Evolutionary conservation across 2,113 vertebrate genomes (phyloP).

Genomic region (Bos javanicus): DNA sequence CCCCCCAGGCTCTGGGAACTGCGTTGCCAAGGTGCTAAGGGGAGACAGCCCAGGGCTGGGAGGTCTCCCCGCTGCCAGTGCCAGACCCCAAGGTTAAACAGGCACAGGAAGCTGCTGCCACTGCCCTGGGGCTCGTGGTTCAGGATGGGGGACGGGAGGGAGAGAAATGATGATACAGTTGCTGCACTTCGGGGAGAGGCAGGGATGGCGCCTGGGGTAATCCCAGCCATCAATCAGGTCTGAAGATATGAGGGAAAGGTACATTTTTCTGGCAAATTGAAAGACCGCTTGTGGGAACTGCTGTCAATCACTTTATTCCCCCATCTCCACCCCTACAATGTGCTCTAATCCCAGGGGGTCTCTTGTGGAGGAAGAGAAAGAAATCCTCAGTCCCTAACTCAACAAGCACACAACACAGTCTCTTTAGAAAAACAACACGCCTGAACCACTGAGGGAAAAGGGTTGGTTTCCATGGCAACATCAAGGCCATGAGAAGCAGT

Average conservation of each 20-base stretch:
- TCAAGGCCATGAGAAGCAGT: background rate
- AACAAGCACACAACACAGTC: background rate
- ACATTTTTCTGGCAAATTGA: background rate
- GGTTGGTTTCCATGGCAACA: constrained; percentile 51
- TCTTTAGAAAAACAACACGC: background rate
- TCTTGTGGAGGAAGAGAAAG: background rate
- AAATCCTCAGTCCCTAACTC: background rate
- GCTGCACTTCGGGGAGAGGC: background rate
- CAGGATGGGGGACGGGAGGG: background rate
- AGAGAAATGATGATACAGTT: background rate
- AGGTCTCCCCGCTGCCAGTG: accelerated
- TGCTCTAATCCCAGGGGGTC: background rate
- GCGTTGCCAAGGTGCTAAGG: accelerated
- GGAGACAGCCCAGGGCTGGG: background rate
- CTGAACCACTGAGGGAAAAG: background rate
- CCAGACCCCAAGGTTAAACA: background rate
- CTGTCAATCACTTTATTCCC: background rate
- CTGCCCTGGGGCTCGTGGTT: accelerated
- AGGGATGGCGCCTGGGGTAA: accelerated
- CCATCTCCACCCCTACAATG: accelerated
- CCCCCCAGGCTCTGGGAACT: background rate
- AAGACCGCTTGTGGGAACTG: background rate
- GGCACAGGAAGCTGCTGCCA: accelerated
- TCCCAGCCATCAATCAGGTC: background rate
- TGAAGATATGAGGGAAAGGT: background rate